Base-by-base conservation (phyloP, 2,113 vertebrate species). In the Protobothrops flavoviridis region DNA sequence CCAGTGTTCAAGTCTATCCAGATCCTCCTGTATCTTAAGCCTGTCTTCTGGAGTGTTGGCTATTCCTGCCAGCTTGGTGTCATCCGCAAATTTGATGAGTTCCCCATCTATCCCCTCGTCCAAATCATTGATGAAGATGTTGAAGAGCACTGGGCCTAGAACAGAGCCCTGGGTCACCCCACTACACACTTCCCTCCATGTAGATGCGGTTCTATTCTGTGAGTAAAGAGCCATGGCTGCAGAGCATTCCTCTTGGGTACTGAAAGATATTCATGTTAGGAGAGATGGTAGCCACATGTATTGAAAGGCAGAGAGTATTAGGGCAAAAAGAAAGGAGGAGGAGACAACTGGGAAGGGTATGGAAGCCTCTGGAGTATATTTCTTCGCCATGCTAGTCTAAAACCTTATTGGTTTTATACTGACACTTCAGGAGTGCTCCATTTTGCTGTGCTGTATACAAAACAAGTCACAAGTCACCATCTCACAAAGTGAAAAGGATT, bases 221-320 rank as follows among this genome's bases (percentile, higher is more conserved):
- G 53, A 21, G 17, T 9, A 53, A 33, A 86, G 11, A 91, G 26
- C 24, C 15, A 26, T 61, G 48, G 10, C 23, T 69, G 85, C 6
- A 52, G 45, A 33, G 26, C 29, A 69, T 92, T 52, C 48, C 23
- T 87, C 57, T 12, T 48, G 15, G n/a, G 55, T 56, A 50, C 33
- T 12, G 56, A 48, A 87, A 87, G 56, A 61, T 64, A 29, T n/a
- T 52, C 53, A 13, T 12, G 17, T 39, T 21, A 56, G 74, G 74
- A 81, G 74, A 81, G 17, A 17, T 12, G 9, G n/a, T 20, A 20
- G 33, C 69, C 69, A 39, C 33, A 81, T 20, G 17, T 21, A 39
- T 39, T 39, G 33, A 81, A 52, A 15, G 56, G 0, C 0, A 0
- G 0, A 43, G 9, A 93, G 87, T 26, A 43, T 29, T 13, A n/a